phyloP scores from a whole-genome alignment of 2,113 vertebrate genomes.

The Boleophthalmus pectinirostris region DNA sequence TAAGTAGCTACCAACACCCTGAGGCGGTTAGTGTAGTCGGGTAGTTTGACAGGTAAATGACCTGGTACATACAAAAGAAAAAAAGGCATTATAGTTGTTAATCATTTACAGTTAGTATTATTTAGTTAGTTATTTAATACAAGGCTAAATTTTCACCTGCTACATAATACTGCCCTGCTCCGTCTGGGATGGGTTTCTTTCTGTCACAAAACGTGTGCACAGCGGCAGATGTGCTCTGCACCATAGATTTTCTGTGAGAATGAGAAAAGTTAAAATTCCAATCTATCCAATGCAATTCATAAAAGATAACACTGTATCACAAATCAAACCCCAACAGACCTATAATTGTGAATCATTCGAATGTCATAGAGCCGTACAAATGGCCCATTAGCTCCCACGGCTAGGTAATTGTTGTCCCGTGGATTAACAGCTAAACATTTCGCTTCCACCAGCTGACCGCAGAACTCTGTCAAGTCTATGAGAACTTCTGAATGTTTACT shows the following conservation, averaged over 20 bases:
- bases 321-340: conserved; percentile 70
- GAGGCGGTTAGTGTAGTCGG: conserved; percentile 94
- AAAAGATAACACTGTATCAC: conserved; percentile 1
- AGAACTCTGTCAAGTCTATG: conserved; percentile 96
- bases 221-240: conserved; percentile 85
- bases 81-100: background rate
- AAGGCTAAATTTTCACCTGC: conserved; percentile 82
- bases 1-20: conserved; percentile 96
- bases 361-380: conserved; percentile 98
- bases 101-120: too few species aligned
- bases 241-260: conserved; percentile 85
- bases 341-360: conserved; percentile 98
- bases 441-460: conserved; percentile 95
- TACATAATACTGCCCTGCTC: conserved; percentile 96
- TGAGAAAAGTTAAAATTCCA: background rate
- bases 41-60: conserved; percentile 92
- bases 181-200: conserved; percentile 92
- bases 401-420: conserved; percentile 95
- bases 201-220: conserved; percentile 94
- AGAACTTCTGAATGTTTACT: conserved; percentile 94
- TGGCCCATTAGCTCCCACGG: conserved; percentile 93
- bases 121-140: background rate
- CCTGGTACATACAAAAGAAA: conserved; percentile 71
- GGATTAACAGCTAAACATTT: conserved; percentile 97
- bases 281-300: background rate